These are phyloP conservation scores for Poecilia velifera DNA, from an alignment of 2,797 vertebrate species.

Conservation along the genomic window DNA sequence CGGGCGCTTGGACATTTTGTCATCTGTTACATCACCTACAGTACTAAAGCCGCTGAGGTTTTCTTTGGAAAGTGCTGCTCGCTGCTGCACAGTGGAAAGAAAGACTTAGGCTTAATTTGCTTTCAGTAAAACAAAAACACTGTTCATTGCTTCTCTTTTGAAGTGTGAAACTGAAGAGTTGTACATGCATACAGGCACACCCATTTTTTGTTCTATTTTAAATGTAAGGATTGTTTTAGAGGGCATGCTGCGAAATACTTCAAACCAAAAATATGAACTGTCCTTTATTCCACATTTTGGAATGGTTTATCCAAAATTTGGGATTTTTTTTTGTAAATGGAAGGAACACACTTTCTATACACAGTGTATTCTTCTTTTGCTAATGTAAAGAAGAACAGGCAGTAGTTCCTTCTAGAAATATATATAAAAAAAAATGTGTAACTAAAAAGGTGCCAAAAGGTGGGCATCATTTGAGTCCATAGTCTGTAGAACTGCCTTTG, in stretches of 20 bases:
- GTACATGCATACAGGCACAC: slow-evolving; percentile 1
- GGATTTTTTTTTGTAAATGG: too few species aligned
- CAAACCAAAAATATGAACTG: background rate
- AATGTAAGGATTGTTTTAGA: background rate
- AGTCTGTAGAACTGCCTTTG: background rate
- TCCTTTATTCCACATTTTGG: background rate
- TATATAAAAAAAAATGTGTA: background rate
- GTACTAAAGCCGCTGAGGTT: slow-evolving; percentile 71
- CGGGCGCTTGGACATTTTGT: slow-evolving; percentile 69
- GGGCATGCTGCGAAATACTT: background rate
- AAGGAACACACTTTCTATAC: too few species aligned
- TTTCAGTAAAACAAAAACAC: slow-evolving; percentile 31
- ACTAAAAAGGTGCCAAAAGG: background rate
- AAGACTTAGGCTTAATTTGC: slow-evolving; percentile 46
- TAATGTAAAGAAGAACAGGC: too few species aligned
- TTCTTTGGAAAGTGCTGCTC: slow-evolving; percentile 63
- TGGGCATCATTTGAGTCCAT: background rate
- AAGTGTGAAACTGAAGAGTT: slow-evolving; percentile 5
- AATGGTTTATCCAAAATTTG: background rate
- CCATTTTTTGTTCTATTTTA: background rate
- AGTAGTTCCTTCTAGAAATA: too few species aligned
- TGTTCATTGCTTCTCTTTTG: slow-evolving; percentile 1
- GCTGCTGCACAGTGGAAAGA: slow-evolving; percentile 63
- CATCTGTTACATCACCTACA: slow-evolving; percentile 79
- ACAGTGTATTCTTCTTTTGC: too few species aligned